Conservation (phyloP, 2,797 vertebrate species). For the Tapirus indicus region DNA sequence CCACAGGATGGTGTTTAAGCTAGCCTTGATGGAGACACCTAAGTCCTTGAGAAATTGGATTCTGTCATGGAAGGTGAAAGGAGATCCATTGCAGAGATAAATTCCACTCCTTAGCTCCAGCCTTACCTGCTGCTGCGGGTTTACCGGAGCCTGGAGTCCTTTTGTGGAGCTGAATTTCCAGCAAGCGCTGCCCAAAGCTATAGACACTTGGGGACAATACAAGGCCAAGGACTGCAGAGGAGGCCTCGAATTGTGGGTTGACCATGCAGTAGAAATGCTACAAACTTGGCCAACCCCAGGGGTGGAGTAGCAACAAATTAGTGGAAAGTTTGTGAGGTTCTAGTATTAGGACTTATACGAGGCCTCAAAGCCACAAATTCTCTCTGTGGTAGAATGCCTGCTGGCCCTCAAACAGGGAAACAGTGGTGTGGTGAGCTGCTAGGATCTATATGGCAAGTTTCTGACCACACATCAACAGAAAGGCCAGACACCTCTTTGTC, state of each 20-base stretch:
- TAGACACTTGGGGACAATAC: not conserved
- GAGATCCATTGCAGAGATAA: not conserved
- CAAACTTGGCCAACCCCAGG: not conserved
- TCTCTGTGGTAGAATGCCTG: not conserved
- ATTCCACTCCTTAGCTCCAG: too few species aligned
- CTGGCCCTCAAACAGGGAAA: not conserved
- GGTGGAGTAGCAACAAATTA: not conserved
- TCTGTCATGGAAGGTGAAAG: not conserved
- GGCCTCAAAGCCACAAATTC: conserved; percentile 14
- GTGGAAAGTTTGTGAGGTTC: not conserved
- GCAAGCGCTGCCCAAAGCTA: not conserved
- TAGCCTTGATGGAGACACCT: not conserved
- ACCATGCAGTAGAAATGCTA: not conserved
- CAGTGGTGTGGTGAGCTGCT: not conserved
- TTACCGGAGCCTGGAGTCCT: not conserved
- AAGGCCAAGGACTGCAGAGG: not conserved
- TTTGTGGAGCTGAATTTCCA: not conserved
- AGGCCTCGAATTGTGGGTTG: not conserved
- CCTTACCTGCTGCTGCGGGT: not conserved
- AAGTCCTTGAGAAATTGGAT: not conserved
- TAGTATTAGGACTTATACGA: not conserved
- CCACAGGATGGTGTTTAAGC: not conserved
- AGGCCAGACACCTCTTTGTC: not conserved
- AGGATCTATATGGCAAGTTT: not conserved
- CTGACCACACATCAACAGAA: not conserved